Percentiles rank a stretch among this genome's conserved stretches.
Conservation (phyloP, 2,888 invertebrate genomes). For the Cosmopolites sordidus region DNA sequence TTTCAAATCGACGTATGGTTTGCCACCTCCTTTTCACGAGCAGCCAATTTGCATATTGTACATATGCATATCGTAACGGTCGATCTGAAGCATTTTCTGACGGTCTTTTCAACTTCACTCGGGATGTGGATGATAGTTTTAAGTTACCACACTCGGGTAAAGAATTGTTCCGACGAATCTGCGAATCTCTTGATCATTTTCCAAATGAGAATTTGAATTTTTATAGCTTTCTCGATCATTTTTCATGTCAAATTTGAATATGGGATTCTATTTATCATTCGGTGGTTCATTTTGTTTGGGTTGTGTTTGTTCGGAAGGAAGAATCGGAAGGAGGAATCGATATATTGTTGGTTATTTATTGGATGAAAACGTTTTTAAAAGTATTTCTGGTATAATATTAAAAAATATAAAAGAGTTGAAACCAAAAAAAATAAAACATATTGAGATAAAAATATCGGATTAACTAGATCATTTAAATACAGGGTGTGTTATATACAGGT, state of each 20-base stretch:
- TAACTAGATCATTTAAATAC: no score
- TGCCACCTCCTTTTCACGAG: constrained; percentile 6
- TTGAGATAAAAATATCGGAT: no score
- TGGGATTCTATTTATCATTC: background rate
- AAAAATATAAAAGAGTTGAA: no score
- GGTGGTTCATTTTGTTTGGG: no score
- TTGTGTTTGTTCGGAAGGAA: no score
- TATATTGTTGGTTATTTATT: no score
- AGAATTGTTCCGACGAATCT: background rate
- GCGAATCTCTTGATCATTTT: background rate
- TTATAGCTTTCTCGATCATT: background rate
- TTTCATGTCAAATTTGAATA: background rate
- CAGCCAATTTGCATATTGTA: constrained; percentile 21
- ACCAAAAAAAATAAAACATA: no score
- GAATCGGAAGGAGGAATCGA: no score
- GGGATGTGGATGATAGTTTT: constrained; percentile 10
- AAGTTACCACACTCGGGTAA: constrained; percentile 1
- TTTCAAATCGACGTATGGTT: background rate
- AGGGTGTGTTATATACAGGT: no score
- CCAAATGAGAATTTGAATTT: background rate
- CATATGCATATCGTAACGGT: constrained; percentile 24
- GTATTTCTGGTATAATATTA: no score
- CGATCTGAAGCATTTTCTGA: constrained; percentile 22
- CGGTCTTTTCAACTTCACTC: constrained; percentile 14
- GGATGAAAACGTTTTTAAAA: no score